Conservation (phyloP, 2,113 vertebrate species). For the Proteles cristata region DNA sequence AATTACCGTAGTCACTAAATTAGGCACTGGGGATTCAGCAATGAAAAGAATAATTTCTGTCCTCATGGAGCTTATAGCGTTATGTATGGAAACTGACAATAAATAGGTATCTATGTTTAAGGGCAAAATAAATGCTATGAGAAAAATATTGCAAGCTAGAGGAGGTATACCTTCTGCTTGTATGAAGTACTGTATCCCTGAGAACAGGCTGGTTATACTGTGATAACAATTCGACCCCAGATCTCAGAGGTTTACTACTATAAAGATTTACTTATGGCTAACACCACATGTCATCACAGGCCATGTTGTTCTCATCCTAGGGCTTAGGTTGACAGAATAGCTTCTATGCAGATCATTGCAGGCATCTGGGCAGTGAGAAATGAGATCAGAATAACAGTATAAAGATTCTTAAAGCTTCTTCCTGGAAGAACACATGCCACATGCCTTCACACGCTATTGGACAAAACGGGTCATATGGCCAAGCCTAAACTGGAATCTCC, state of each 20-base stretch:
- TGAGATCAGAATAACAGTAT: accelerated
- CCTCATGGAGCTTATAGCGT: not conserved
- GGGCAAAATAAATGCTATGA: not conserved
- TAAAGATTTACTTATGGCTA: not conserved
- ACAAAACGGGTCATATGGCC: not conserved
- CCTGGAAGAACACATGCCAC: not conserved
- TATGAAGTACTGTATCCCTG: not conserved
- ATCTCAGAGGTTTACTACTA: not conserved
- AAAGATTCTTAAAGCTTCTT: not conserved
- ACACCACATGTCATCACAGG: not conserved
- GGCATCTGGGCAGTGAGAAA: not conserved
- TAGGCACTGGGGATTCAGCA: not conserved
- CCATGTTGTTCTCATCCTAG: accelerated
- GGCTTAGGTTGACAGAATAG: not conserved
- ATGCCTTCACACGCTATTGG: not conserved
- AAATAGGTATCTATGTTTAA: not conserved
- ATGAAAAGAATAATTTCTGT: not conserved
- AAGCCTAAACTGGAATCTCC: not conserved
- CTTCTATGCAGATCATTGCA: not conserved
- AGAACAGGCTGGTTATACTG: not conserved
- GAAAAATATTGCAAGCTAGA: not conserved
- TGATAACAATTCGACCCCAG: not conserved
- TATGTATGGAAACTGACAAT: not conserved
- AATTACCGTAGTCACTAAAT: not conserved
- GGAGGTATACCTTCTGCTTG: not conserved